Base-by-base conservation (phyloP, 2,113 vertebrate genomes). In the Pungitius pungitius region DNA sequence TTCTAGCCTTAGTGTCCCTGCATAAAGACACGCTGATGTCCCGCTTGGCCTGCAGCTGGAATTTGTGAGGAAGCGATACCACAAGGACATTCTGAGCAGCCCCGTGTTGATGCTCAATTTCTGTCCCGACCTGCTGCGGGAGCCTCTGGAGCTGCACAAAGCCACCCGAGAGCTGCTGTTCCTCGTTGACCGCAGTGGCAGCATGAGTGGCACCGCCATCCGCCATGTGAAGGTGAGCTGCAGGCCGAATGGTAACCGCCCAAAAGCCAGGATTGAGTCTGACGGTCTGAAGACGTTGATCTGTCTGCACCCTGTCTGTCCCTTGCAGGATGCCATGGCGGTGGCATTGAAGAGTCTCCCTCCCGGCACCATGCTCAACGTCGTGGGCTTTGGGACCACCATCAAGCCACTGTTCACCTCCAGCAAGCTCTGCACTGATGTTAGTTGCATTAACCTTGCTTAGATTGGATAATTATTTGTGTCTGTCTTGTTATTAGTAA, bases 81-180 rank as follows among this genome's bases (percentile, higher is more conserved):
- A 99, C 90, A 99, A 99, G 75, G 98, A 99, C 87, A 96, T 99
- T 80, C 91, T 96, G 79, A 87, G 90, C 82, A 98, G 96, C 86
- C 97, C 98, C 0, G 96, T 99, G 75, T 76, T 99, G 93, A 96
- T 96, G 96, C 94, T 99, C 62, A 99, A 98, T 87, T 99, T 99
- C 93, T 98, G 97, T 82, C 98, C 98, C 0, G 92, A 85, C 73
- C 82, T 92, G 62, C 92, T 95, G 83, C 30, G 63, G 0, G 40
- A 87, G 68, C 93, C 95, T 0, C 78, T 91, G 35, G 93, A 95
- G 84, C 91, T 97, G 74, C 94, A 95, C 88, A 93, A 87, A 1
- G 83, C 95, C 57, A 96, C 95, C 27, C 93, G 97, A 0, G 98
- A 99, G 83, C 78, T 98, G 37, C 79, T 99, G 58, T 98, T 99